Evolutionary conservation across 1,140 invertebrate genomes (phyloP).

Genomic region (Cotesia glomerata): DNA sequence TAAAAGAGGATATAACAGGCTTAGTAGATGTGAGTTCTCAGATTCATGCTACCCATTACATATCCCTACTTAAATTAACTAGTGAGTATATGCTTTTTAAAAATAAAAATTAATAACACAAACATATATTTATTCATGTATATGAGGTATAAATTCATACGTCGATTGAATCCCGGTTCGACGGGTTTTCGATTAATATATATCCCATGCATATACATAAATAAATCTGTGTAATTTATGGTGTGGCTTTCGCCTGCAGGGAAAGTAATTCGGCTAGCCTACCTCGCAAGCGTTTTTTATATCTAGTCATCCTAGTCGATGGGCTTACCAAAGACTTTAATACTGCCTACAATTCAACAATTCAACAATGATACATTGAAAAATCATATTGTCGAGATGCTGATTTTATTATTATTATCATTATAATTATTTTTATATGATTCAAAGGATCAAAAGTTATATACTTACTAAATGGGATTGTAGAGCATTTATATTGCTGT

Average conservation of each 20-base stretch:
- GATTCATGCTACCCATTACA: too few relatives aligned
- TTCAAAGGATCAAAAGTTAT: conserved; percentile 45
- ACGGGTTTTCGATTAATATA: conserved; percentile 24
- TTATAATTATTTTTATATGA: conserved; percentile 20
- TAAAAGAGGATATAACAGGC: too few relatives aligned
- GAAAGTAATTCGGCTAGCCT: conserved; percentile 29
- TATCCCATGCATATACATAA: conserved; percentile 18
- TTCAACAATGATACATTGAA: not conserved
- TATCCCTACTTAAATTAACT: too few relatives aligned
- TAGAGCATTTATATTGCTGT: conserved; percentile 46
- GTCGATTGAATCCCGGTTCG: conserved; percentile 17
- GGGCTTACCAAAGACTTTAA: not conserved
- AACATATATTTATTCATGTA: conserved; percentile 8
- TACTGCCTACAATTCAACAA: not conserved
- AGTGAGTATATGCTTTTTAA: too few relatives aligned
- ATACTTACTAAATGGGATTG: conserved; percentile 45
- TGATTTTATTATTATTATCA: too few relatives aligned
- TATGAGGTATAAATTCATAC: not conserved
- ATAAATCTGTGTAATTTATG: conserved; percentile 25
- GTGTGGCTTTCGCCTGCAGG: conserved; percentile 28
- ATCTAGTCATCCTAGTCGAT: conserved; percentile 21
- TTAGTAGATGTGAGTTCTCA: too few relatives aligned
- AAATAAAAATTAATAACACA: conserved; percentile 8
- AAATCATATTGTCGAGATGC: not conserved
- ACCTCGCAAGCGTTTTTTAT: not conserved